A percentile compares a stretch with the other conserved stretches of the same genome.
Conservation (phyloP, 2,113 vertebrate genomes). For the Phaethon lepturus region DNA sequence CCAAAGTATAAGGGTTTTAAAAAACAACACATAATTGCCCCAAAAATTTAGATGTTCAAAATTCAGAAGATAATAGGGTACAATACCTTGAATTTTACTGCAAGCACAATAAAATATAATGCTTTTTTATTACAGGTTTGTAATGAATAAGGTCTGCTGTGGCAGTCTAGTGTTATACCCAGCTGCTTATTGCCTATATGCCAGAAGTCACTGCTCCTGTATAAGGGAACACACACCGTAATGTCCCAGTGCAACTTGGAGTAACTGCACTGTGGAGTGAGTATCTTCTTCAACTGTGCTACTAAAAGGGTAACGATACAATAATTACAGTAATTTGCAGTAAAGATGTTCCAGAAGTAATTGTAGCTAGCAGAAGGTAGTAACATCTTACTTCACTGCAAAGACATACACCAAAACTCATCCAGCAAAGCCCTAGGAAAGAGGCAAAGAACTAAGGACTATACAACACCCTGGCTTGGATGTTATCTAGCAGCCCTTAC, state of each 20-base stretch:
- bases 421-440: background rate
- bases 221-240: background rate
- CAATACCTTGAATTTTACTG: background rate
- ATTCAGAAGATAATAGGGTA: background rate
- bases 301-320: background rate
- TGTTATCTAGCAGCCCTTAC: background rate
- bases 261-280: too few species aligned
- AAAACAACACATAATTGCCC: background rate
- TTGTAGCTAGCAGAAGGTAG: background rate
- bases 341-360: background rate
- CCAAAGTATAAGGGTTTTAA: background rate
- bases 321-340: background rate
- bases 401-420: background rate
- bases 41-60: background rate
- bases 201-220: background rate
- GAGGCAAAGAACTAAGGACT: background rate
- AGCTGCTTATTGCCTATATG: too few species aligned
- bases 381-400: background rate
- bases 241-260: rapidly evolving
- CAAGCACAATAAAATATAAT: background rate
- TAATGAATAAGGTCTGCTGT: background rate
- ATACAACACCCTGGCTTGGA: too few species aligned
- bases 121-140: background rate
- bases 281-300: background rate
- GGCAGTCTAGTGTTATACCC: background rate